Conservation (phyloP, 2,113 vertebrate species). For the Eurypyga helias region DNA sequence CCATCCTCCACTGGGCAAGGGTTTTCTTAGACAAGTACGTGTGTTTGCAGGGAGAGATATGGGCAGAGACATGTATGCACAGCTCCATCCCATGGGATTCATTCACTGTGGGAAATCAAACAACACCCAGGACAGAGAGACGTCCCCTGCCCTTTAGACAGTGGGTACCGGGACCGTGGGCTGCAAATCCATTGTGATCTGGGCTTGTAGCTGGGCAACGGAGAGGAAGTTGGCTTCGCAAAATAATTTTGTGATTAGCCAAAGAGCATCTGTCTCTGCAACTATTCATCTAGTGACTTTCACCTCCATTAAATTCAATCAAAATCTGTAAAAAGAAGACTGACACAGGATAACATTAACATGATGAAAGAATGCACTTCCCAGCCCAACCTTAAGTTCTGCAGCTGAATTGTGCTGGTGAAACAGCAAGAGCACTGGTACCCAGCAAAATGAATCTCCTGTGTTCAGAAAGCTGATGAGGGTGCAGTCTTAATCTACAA, state of each 20-base stretch:
- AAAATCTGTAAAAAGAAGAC: neutral
- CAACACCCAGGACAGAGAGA: neutral
- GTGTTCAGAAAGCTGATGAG: neutral
- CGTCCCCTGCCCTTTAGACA: neutral
- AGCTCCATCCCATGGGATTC: neutral
- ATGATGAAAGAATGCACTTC: constrained; percentile 14
- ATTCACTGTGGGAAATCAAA: neutral
- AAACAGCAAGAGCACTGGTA: neutral
- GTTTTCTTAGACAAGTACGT: accelerated
- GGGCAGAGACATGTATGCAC: neutral
- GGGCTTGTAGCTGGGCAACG: accelerated
- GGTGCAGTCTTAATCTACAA: neutral
- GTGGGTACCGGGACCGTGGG: accelerated
- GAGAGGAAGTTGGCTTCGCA: neutral
- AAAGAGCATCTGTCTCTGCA: neutral
- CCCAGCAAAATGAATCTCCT: neutral
- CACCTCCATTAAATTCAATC: neutral
- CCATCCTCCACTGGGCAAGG: neutral
- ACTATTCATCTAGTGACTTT: neutral
- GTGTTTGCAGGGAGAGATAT: neutral
- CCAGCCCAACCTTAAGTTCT: neutral
- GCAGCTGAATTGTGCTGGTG: neutral
- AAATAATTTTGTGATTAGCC: neutral
- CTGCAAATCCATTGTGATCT: neutral
- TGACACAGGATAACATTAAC: neutral